A percentile compares a stretch with the other conserved stretches of the same genome.
Conservation (phyloP, 2,797 vertebrate species). For the Moxostoma hubbsi region DNA sequence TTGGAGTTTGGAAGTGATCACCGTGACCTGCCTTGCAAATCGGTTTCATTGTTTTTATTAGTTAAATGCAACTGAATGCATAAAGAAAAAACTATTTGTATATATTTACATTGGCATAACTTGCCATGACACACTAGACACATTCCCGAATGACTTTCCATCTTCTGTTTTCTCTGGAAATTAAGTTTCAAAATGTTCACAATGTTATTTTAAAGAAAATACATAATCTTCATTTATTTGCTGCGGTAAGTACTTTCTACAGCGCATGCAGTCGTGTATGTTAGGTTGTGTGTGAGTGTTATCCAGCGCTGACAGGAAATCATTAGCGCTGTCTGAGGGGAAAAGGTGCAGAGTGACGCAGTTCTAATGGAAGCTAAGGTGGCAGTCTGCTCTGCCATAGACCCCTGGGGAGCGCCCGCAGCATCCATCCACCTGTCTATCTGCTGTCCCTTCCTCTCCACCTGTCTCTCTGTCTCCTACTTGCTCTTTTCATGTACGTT, state of each 20-base stretch:
- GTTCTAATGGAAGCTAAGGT: slow-evolving; percentile 52
- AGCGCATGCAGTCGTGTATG: slow-evolving; percentile 3
- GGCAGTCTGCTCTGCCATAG: slow-evolving; percentile 35
- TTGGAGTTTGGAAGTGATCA: neutral
- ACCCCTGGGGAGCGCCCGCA: slow-evolving; percentile 18
- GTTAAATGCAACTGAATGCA: neutral
- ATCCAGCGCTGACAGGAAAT: slow-evolving; percentile 49
- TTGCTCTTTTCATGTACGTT: neutral
- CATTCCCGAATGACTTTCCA: neutral
- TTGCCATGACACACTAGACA: neutral
- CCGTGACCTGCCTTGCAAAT: neutral
- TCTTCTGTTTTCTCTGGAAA: slow-evolving; percentile 4
- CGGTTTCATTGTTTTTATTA: neutral
- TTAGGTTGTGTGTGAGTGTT: slow-evolving; percentile 26
- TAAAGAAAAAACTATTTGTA: neutral
- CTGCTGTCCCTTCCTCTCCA: slow-evolving; percentile 14
- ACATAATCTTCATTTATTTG: slow-evolving; percentile 26
- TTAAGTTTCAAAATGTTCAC: slow-evolving; percentile 8
- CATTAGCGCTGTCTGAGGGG: slow-evolving; percentile 41
- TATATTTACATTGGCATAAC: neutral
- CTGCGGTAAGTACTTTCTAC: slow-evolving; percentile 24
- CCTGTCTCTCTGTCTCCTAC: slow-evolving; percentile 3
- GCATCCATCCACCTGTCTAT: slow-evolving; percentile 32
- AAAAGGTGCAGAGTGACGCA: slow-evolving; percentile 45
- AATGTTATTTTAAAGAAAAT: neutral